Conservation (phyloP, 2,888 invertebrate genomes). For the Apantesis nais region DNA sequence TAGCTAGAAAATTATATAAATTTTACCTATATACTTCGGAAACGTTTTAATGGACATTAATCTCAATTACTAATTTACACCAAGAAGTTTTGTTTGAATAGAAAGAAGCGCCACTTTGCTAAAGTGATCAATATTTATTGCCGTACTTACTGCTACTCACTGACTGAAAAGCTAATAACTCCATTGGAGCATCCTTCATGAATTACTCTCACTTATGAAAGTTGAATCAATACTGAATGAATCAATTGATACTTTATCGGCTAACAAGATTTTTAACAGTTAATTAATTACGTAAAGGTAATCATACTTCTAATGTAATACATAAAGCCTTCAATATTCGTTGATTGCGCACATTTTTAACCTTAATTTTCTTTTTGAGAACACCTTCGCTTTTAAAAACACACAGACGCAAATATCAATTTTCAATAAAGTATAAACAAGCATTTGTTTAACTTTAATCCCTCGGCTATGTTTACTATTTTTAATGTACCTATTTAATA, state of each 20-base stretch:
- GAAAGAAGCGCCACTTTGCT: conserved; percentile 33
- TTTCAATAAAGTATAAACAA: background rate
- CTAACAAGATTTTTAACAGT: background rate
- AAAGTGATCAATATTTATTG: conserved; percentile 33
- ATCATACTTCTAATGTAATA: background rate
- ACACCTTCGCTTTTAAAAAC: background rate
- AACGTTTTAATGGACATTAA: background rate
- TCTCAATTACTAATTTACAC: conserved; percentile 1
- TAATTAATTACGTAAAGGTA: background rate
- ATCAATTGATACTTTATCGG: conserved; percentile 3
- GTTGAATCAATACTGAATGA: conserved; percentile 33
- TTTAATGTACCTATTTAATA: background rate
- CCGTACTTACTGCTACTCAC: conserved; percentile 27
- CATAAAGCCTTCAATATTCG: background rate
- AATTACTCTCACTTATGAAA: conserved; percentile 39
- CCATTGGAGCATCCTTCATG: conserved; percentile 37
- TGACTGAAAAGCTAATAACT: conserved; percentile 38
- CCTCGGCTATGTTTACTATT: background rate
- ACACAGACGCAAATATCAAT: background rate
- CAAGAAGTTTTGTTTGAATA: conserved; percentile 6
- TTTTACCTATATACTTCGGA: background rate
- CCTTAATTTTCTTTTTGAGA: background rate
- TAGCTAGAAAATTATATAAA: background rate
- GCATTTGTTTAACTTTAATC: too few species aligned
- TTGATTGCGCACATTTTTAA: background rate